Conservation (phyloP, 2,797 vertebrate species). For the Enteromius treurensis region DNA sequence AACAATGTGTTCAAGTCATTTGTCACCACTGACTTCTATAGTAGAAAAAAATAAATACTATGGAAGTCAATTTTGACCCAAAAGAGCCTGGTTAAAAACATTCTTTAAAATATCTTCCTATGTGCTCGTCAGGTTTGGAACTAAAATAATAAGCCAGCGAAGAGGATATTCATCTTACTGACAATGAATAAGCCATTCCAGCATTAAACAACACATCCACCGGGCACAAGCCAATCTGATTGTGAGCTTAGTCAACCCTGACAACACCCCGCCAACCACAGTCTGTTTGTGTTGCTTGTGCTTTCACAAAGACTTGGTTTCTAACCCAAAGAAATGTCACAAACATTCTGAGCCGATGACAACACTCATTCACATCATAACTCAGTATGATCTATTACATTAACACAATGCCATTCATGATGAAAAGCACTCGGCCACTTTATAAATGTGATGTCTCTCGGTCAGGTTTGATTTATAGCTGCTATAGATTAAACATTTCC, state of each 20-base stretch:
- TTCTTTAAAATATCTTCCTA: no score
- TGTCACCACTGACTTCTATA: background rate
- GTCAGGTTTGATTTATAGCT: slow-evolving; percentile 58
- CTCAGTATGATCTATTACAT: slow-evolving; percentile 38
- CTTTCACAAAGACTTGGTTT: background rate
- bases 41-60: no score
- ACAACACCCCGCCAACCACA: slow-evolving; percentile 27
- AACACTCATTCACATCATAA: slow-evolving; percentile 20
- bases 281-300: slow-evolving; percentile 14
- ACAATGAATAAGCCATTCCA: background rate
- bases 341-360: slow-evolving; percentile 6
- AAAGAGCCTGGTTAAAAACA: no score
- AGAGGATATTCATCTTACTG: slow-evolving; percentile 3
- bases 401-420: slow-evolving; percentile 40
- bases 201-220: slow-evolving; percentile 31
- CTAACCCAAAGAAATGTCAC: slow-evolving; percentile 6
- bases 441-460: slow-evolving; percentile 46
- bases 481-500: slow-evolving; percentile 55
- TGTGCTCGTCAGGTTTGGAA: no score
- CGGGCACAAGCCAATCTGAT: slow-evolving; percentile 4
- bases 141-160: slow-evolving; percentile 15
- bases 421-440: slow-evolving; percentile 34
- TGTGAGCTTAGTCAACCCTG: slow-evolving; percentile 14
- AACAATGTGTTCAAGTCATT: background rate
- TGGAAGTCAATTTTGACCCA: no score